Evolutionary conservation across 2,888 invertebrate species (phyloP).

Genomic region (Agrochola litura): DNA sequence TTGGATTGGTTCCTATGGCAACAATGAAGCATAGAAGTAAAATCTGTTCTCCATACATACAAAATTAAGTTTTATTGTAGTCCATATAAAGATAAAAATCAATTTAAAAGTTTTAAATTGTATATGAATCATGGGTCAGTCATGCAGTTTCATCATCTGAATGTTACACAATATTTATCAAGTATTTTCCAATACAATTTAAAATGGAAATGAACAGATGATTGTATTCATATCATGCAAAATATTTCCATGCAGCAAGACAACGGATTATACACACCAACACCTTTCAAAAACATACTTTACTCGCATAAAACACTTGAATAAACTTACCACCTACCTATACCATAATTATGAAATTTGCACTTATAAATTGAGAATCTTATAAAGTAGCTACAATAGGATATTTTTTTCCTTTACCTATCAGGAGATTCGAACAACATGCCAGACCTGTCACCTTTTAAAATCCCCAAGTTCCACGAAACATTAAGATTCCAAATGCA

Average conservation of each 20-base stretch:
- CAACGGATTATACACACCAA: slow-evolving; percentile 4
- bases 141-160: neutral
- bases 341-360: slow-evolving; percentile 27
- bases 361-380: neutral
- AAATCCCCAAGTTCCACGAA: slow-evolving; percentile 47
- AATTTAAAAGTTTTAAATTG: neutral
- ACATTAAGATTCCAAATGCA: slow-evolving; percentile 22
- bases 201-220: slow-evolving; percentile 21
- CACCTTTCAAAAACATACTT: slow-evolving; percentile 13
- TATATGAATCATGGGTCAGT: slow-evolving; percentile 16
- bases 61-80: neutral
- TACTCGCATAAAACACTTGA: slow-evolving; percentile 8
- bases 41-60: neutral
- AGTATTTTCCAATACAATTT: neutral
- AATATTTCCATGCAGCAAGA: slow-evolving; percentile 37
- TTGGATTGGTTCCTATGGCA: neutral
- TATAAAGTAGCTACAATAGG: neutral
- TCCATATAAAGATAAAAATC: neutral
- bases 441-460: slow-evolving; percentile 53
- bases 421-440: slow-evolving; percentile 41
- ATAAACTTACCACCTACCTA: slow-evolving; percentile 36
- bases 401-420: neutral
- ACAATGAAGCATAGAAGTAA: neutral
- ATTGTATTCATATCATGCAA: slow-evolving; percentile 42
- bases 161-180: slow-evolving; percentile 42